Evolutionary conservation across 1,140 invertebrate species (phyloP).

Genomic region (Drosophila melanica): DNA sequence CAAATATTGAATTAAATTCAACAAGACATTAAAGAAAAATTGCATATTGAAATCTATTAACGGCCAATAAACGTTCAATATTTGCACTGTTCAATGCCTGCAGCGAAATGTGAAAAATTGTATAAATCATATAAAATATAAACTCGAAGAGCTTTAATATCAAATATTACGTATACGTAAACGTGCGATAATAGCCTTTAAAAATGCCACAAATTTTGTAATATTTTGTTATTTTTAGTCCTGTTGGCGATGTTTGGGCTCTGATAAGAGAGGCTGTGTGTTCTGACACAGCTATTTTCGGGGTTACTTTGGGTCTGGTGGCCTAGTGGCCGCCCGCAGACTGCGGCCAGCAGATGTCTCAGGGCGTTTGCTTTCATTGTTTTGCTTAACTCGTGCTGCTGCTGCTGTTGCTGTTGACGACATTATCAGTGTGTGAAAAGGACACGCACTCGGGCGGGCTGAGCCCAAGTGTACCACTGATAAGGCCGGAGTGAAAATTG

Average conservation of each 20-base stretch:
- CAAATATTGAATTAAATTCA: conserved; percentile 68
- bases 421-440: conserved; percentile 32
- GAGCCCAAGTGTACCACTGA: conserved; percentile 7
- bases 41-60: conserved; percentile 60
- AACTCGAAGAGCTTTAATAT: conserved; percentile 9
- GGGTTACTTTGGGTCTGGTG: not conserved
- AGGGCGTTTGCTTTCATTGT: conserved; percentile 20
- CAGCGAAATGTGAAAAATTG: conserved; percentile 6
- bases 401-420: conserved; percentile 18
- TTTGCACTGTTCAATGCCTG: conserved; percentile 38
- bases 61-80: conserved; percentile 42
- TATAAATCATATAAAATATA: conserved; percentile 4
- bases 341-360: conserved; percentile 3
- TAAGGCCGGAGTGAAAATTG: conserved; percentile 24
- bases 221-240: not conserved
- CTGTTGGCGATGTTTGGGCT: not conserved
- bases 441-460: not conserved
- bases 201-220: not conserved
- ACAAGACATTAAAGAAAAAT: conserved; percentile 49
- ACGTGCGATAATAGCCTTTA: not conserved
- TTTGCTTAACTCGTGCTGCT: not conserved
- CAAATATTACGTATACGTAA: conserved; percentile 22
- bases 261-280: not conserved
- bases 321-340: conserved; percentile 21
- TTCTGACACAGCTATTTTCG: not conserved